These are phyloP conservation scores for Chouioia cunea DNA, from an alignment of 2,888 invertebrate species.

Conservation along the genomic window DNA sequence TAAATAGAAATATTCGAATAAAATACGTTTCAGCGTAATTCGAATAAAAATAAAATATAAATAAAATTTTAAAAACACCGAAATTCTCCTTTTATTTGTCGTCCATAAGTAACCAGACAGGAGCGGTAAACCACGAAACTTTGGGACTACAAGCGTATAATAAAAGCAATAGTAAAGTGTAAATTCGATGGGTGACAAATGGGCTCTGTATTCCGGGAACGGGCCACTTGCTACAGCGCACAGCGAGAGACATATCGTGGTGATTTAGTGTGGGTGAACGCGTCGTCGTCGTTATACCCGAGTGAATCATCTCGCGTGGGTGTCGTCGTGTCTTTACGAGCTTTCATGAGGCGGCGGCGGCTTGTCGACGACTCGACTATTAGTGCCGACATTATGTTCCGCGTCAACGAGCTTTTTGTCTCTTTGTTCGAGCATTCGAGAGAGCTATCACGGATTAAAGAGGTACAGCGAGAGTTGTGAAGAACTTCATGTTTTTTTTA, in stretches of 20 bases:
- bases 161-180: conserved; percentile 29
- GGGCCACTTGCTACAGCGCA: neutral
- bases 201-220: conserved; percentile 22
- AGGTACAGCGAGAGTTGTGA: too few species aligned
- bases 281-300: conserved; percentile 21
- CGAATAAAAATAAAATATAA: too few species aligned
- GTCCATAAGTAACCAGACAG: too few species aligned
- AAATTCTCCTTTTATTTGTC: too few species aligned
- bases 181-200: conserved; percentile 39
- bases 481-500: too few species aligned
- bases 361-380: conserved; percentile 60
- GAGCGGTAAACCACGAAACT: neutral
- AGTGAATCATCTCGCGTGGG: conserved; percentile 42
- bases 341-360: conserved; percentile 43
- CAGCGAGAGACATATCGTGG: conserved; percentile 9
- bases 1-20: too few species aligned
- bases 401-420: conserved; percentile 58
- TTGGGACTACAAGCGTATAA: neutral
- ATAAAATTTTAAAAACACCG: too few species aligned
- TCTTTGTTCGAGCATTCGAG: conserved; percentile 38
- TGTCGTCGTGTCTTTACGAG: conserved; percentile 36
- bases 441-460: neutral
- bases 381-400: conserved; percentile 58
- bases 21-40: too few species aligned
- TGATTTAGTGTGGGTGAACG: conserved; percentile 40